phyloP scores from a whole-genome alignment of 2,888 invertebrate genomes.

The Cephus sareptanus region DNA sequence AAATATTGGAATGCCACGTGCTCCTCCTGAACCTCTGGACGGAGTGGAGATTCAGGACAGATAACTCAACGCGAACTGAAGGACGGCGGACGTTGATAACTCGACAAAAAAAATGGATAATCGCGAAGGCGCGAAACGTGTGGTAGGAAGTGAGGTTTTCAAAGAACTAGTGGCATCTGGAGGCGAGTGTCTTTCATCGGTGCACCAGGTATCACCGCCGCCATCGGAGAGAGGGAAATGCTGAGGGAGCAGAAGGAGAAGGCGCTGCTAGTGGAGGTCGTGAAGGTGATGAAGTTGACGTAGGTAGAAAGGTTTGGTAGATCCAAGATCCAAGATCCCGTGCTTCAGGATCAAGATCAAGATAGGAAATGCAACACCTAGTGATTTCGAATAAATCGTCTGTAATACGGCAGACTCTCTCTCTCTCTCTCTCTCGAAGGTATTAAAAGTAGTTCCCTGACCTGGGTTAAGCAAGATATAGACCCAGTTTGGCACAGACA shows the following conservation, averaged over 20 bases:
- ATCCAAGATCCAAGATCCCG: conserved; percentile 32
- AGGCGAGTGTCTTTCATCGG: conserved; percentile 58
- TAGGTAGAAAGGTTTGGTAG: conserved; percentile 31
- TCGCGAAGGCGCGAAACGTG: not conserved
- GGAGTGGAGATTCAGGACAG: too few relatives aligned
- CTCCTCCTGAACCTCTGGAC: too few relatives aligned
- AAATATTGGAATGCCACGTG: too few relatives aligned
- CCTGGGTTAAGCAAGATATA: too few relatives aligned
- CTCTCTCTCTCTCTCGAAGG: too few relatives aligned
- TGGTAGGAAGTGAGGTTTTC: conserved; percentile 48
- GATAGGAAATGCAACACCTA: not conserved
- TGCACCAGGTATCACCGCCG: conserved; percentile 53
- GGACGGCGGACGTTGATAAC: too few relatives aligned
- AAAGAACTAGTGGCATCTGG: conserved; percentile 55
- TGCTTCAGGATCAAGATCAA: conserved; percentile 39
- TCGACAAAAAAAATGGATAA: too few relatives aligned
- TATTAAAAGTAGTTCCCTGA: too few relatives aligned
- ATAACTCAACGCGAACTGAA: too few relatives aligned
- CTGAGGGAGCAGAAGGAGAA: conserved; percentile 9
- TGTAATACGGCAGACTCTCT: too few relatives aligned
- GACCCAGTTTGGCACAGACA: too few relatives aligned
- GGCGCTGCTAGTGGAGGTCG: not conserved
- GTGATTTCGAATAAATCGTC: too few relatives aligned
- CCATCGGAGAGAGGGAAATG: conserved; percentile 21
- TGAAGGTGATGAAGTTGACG: conserved; percentile 16